Evolutionary conservation across 2,888 invertebrate species (phyloP), one percentile per base, ranked within the genome.

Genomic region (Sinohyriopsis cumingii): DNA sequence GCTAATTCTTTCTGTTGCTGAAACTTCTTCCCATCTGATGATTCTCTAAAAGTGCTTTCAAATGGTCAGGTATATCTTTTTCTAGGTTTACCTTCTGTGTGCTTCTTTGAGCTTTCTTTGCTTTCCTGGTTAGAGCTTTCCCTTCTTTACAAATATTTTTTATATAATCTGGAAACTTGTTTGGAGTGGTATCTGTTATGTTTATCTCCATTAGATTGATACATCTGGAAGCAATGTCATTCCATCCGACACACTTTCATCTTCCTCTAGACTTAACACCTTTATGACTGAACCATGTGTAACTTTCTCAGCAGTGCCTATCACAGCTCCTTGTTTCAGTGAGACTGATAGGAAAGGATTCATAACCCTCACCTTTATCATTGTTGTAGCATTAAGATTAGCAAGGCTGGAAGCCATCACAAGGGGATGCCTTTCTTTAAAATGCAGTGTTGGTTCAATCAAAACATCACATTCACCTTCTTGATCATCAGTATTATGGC

Each of bases 371-470:
- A 77, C 69, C 56, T 75, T 73, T 60, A 24, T 57, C 7, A 73
- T 75, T 20, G 66, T 56, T 25, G 33, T 56, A 33, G 65, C 18
- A 18, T 63, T 73, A 15, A 73, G 65, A 56, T 73, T 69, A 57
- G 71, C 71, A 20, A 77, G 61, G 24, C 71, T 67, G 18, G 70
- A 53, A 18, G 78, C 73, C 67, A 79, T 63, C 56, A 67, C 20
- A 6, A 77, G 25, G 12, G 65, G 72, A 63, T 77, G 67, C 7
- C 57, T 68, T 33, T 70, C 69, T 22, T 60, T 55, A 53, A 78
- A 71, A 5, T 55, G 18, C 3, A 56, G 45, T 12, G 64, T 70
- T 12, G 73, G 70, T 63, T 78, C 75, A n/a, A 76, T 65, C 24
- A 76, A 20, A 56, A 60, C 69, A 12, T 73, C 66, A 15, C 57